Evolutionary conservation across 2,888 invertebrate genomes (phyloP).

Genomic region (Rapana venosa): DNA sequence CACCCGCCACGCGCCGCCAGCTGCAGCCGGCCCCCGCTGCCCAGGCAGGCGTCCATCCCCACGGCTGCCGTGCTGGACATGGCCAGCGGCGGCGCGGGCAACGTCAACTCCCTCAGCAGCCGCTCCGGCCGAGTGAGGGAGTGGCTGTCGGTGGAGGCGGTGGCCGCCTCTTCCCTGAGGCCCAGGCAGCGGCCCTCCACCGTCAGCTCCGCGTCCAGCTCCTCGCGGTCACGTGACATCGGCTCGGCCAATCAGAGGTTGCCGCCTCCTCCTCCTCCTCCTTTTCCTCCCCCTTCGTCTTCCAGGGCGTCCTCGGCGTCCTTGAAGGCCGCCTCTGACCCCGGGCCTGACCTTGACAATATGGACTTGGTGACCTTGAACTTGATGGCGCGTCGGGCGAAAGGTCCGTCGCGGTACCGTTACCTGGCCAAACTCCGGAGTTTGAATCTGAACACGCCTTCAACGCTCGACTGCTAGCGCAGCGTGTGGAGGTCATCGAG

Average conservation of each 20-base stretch:
- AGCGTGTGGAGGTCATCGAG: background rate
- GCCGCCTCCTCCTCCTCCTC: background rate
- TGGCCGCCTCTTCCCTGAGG: background rate
- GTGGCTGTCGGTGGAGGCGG: conserved; percentile 21
- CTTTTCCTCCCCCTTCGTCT: background rate
- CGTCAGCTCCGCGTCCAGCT: conserved; percentile 33
- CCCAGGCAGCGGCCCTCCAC: conserved; percentile 12
- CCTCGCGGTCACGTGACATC: conserved; percentile 30
- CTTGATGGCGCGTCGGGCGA: conserved; percentile 32
- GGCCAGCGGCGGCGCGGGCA: background rate
- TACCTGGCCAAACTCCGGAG: conserved; percentile 35
- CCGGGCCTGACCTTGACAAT: conserved; percentile 24
- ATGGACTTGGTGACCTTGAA: conserved; percentile 38
- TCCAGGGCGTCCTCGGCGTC: conserved; percentile 25
- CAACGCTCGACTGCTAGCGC: background rate
- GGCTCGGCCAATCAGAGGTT: conserved; percentile 17
- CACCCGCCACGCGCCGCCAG: conserved; percentile 17
- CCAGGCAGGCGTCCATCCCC: background rate
- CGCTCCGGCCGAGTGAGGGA: conserved; percentile 1
- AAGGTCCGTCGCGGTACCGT: conserved; percentile 24
- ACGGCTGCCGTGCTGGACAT: background rate
- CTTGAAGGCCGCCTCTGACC: conserved; percentile 22
- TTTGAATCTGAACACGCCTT: conserved; percentile 24
- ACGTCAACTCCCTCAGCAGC: conserved; percentile 7
- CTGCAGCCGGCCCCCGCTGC: conserved; percentile 9